Conservation (phyloP, 2,888 invertebrate species). For the Zaprionus bogoriensis region DNA sequence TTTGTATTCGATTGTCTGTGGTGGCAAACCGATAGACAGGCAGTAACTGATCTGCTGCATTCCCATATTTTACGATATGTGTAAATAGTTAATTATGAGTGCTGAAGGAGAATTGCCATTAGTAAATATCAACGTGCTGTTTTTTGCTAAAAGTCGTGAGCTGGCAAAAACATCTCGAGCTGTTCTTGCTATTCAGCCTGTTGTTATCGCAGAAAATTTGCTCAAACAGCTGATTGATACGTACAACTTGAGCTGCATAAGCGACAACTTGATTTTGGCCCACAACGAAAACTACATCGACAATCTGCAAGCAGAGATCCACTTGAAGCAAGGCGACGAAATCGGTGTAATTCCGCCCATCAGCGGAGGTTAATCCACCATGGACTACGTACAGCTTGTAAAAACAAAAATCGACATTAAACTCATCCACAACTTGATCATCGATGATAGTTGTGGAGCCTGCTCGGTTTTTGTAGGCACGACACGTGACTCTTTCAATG, state of each 20-base stretch:
- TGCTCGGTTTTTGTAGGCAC: slow-evolving; percentile 95
- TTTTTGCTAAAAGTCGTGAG: slow-evolving; percentile 96
- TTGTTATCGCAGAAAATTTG: slow-evolving; percentile 85
- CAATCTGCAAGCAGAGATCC: slow-evolving; percentile 84
- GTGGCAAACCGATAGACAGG: background rate
- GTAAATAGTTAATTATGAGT: slow-evolving; percentile 17
- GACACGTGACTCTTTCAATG: slow-evolving; percentile 92
- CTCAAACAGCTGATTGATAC: slow-evolving; percentile 85
- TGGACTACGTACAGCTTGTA: slow-evolving; percentile 89
- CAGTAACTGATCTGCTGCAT: background rate
- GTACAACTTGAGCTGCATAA: slow-evolving; percentile 87
- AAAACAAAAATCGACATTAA: slow-evolving; percentile 87
- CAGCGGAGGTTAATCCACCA: slow-evolving; percentile 91
- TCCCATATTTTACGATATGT: background rate
- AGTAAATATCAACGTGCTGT: slow-evolving; percentile 77
- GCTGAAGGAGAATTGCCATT: background rate
- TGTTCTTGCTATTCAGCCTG: slow-evolving; percentile 82
- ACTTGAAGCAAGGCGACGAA: slow-evolving; percentile 88
- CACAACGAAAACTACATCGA: slow-evolving; percentile 91
- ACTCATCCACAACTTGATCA: slow-evolving; percentile 86
- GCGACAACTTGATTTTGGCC: slow-evolving; percentile 89
- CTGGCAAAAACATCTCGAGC: slow-evolving; percentile 87
- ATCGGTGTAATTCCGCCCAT: slow-evolving; percentile 97
- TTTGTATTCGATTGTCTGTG: background rate
- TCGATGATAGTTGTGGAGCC: slow-evolving; percentile 91